Percentiles rank a stretch among this genome's conserved stretches.
These are phyloP conservation scores for Sebastes taczanowskii DNA, from an alignment of 2,797 vertebrate species.

Conservation along the genomic window DNA sequence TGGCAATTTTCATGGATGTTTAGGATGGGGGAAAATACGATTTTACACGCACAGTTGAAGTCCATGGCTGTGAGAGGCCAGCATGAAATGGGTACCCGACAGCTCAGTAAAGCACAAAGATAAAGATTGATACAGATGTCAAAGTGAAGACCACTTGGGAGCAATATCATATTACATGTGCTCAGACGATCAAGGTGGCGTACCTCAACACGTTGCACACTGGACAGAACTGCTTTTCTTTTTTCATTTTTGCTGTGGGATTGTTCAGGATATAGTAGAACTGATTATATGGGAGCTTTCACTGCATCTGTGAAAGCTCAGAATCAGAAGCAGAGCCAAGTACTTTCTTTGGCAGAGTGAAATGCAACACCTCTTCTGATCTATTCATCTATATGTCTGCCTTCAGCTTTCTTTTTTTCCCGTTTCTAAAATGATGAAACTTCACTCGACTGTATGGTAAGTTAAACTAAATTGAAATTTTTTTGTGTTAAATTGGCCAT, in stretches of 20 bases:
- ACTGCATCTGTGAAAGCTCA: background rate
- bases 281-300: background rate
- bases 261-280: background rate
- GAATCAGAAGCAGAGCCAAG: background rate
- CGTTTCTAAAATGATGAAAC: background rate
- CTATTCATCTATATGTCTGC: background rate
- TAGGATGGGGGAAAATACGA: constrained; percentile 6
- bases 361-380: background rate
- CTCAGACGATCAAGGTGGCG: background rate
- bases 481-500: background rate
- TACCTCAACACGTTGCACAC: background rate
- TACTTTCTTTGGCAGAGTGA: no score
- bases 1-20: constrained; percentile 40
- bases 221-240: background rate
- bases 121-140: constrained; percentile 23
- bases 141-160: background rate
- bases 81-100: constrained; percentile 23
- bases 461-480: background rate
- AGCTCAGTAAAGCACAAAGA: constrained; percentile 25
- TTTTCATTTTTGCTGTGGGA: background rate
- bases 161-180: background rate
- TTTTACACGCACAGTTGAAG: constrained; percentile 28
- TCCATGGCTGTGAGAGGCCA: constrained; percentile 10
- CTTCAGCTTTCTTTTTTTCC: background rate
- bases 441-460: background rate